Evolutionary conservation across 2,797 vertebrate genomes (phyloP), one percentile per base, ranked within the genome.

Genomic region (Acanthornis magna): DNA sequence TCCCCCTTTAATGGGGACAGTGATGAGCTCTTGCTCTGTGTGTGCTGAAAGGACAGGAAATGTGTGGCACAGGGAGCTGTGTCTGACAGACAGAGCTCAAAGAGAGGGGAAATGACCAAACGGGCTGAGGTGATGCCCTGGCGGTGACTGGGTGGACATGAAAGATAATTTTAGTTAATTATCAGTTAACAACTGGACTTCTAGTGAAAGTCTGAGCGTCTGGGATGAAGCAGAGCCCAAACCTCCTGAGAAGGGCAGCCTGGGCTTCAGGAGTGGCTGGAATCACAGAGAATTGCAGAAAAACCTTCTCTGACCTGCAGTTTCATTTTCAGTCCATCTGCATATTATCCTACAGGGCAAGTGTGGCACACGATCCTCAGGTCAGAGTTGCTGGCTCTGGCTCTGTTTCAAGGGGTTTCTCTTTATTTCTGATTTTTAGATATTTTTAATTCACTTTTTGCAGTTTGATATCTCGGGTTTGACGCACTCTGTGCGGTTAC

Each of bases 301-400:
- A 36, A 5, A 16, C 6, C 11, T 14, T 60, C 9, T 65, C 26
- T 15, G 32, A 32, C 18, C 54, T 15, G 4, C 9, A 15, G 17
- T 22, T 80, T 45, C 18, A 2, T 5, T 45, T 60, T 45, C 1
- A 53, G 15, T 19, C 36, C 17, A 20, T 5, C 50, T 16, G 16
- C 7, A 4, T 2, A 3, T 58, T 23, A 17, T 60, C 32, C 62
- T 48, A 6, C 47, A 42, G 60, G 71, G 30, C 43, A 34, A 51
- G 47, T 0, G 1, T 15, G 40, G 48, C 38, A 5, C 9, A 2
- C 0, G 3, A 9, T 10, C 27, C 54, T 57, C 17, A 21, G 47
- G 55, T 34, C 16, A 50, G 32, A 78, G 27, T 2, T n/a, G 20
- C 13, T 27, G 13, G n/a, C n/a, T 6, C 21, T 54, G 23, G n/a